Evolutionary conservation across 2,113 vertebrate species (phyloP).

Genomic region (Nyctereutes procyonoides): DNA sequence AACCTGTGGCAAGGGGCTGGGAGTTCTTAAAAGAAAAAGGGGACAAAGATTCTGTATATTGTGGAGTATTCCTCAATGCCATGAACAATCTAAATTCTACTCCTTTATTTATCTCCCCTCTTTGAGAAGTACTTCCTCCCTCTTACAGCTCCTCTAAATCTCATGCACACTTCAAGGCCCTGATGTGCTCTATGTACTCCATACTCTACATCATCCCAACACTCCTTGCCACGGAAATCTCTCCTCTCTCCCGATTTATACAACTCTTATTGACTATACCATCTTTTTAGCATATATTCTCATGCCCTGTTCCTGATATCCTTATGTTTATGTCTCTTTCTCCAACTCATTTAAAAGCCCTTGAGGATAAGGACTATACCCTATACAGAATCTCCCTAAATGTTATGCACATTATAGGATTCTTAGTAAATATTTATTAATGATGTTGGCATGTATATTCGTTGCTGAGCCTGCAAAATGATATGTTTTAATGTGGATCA

Average conservation of each 20-base stretch:
- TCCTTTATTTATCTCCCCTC: background rate
- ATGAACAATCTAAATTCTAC: background rate
- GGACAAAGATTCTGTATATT: background rate
- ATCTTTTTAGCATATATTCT: rapidly evolving
- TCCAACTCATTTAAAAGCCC: background rate
- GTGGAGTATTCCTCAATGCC: background rate
- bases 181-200: background rate
- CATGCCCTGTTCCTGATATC: background rate
- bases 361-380: background rate
- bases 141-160: background rate
- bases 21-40: background rate
- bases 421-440: background rate
- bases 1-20: background rate
- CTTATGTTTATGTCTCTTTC: background rate
- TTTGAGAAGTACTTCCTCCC: background rate
- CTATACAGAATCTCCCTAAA: background rate
- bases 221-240: background rate
- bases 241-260: background rate
- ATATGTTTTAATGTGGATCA: background rate
- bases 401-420: background rate
- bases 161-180: background rate
- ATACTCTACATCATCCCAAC: background rate
- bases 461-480: constrained; percentile 24
- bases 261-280: background rate
- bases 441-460: background rate